phyloP scores from a whole-genome alignment of 2,113 vertebrate species.

The Eupsittula cactorum region DNA sequence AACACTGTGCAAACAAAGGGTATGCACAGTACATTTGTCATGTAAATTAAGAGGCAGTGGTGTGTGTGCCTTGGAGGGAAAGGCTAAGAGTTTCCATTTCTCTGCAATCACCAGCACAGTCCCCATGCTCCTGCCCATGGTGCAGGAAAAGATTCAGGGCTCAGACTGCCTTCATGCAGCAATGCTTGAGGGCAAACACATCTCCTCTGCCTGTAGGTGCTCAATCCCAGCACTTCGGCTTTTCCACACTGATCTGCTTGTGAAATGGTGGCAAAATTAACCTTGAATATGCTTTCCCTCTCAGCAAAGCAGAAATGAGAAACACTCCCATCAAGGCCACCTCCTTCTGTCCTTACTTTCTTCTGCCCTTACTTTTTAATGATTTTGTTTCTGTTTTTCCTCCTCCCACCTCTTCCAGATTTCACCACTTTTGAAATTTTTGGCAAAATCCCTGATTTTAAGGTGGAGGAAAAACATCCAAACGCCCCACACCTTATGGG shows the following conservation, averaged over 20 bases:
- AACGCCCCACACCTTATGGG: constrained; percentile 9
- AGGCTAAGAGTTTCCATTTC: neutral
- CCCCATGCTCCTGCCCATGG: neutral
- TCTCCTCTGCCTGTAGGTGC: neutral
- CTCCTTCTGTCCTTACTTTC: neutral
- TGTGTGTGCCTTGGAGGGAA: neutral
- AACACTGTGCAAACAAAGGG: constrained; percentile 56
- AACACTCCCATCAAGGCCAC: neutral
- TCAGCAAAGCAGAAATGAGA: neutral
- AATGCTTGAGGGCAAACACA: neutral
- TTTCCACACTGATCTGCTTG: neutral
- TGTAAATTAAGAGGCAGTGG: constrained; percentile 57
- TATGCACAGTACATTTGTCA: constrained; percentile 47
- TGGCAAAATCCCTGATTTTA: constrained; percentile 18
- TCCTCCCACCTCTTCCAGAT: neutral
- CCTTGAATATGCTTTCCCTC: neutral
- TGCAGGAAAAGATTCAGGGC: neutral
- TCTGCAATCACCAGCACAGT: neutral
- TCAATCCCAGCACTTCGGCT: neutral
- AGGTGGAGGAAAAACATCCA: constrained; percentile 23
- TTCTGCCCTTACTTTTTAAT: neutral
- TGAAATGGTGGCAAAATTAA: neutral
- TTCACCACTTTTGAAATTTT: neutral
- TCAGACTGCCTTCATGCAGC: neutral
- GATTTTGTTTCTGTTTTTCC: neutral